Evolutionary conservation across 2,888 invertebrate genomes (phyloP), one percentile per base, ranked within the genome.

Genomic region (Notodonta dromedarius): DNA sequence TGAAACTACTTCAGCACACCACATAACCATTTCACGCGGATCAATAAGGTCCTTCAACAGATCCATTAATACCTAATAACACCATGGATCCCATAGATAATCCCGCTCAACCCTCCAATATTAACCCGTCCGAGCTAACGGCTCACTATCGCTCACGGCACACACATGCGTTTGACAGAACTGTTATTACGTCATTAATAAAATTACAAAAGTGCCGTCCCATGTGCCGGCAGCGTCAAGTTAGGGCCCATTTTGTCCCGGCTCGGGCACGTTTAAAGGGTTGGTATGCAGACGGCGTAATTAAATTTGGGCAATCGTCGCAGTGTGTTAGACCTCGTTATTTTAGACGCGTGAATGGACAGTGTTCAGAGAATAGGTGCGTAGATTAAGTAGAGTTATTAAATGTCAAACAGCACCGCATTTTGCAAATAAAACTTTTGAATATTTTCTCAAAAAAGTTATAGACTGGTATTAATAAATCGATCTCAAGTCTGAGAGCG

Each of bases 111-210:
- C 90, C 92, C 93, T 86, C 85, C 82, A 67, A 89, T 90, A 91
- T 91, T 91, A 93, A 93, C 93, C 91, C 91, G 91, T 91, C 90
- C 82, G 79, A 83, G 80, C 84, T 92, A 93, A 93, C 92, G 89
- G 87, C 88, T 89, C 86, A 90, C 93, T 93, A 93, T 93, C 93
- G 93, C 88, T 93, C 92, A 93, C 83, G 84, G 84, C 88, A 86
- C 88, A 89, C 91, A 91, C 92, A 92, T 93, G 93, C 90, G 87
- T 79, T 82, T 93, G 93, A 93, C 93, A 93, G 88, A 86, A 88
- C 90, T 88, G 93, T 93, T 93, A 93, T 93, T 93, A 93, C 92
- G 85, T 93, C 93, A 93, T 93, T 93, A 93, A 93, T 93, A 93
- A 93, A 93, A 93, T 93, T 93, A 93, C 93, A 93, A 93, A 93